phyloP scores from a whole-genome alignment of 2,797 vertebrate species.

The Merluccius polli region DNA sequence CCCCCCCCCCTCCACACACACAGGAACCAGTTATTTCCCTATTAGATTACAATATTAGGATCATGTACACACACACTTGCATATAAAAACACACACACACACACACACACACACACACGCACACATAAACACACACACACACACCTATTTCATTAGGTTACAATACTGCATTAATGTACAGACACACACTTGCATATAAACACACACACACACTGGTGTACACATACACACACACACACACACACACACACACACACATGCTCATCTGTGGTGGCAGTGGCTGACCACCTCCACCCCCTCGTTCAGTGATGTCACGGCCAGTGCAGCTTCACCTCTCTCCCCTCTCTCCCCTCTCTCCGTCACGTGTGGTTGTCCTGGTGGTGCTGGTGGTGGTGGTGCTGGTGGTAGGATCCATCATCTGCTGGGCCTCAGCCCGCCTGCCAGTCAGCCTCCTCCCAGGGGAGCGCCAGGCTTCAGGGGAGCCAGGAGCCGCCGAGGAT shows the following conservation, averaged over 20 bases:
- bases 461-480: slow-evolving; percentile 43
- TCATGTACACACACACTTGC: not conserved
- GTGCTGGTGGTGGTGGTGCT: no score
- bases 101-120: slow-evolving; percentile 3
- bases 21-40: slow-evolving; percentile 4
- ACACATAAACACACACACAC: not conserved
- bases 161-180: not conserved
- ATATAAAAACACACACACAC: not conserved
- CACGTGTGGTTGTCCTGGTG: slow-evolving; percentile 68
- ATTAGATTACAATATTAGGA: no score
- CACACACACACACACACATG: slow-evolving; percentile 11
- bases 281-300: slow-evolving; percentile 63
- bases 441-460: slow-evolving; percentile 74
- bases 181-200: not conserved
- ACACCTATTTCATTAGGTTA: not conserved
- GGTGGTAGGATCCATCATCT: slow-evolving; percentile 75
- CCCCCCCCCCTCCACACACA: not conserved
- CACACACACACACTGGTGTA: slow-evolving; percentile 5
- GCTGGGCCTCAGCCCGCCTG: slow-evolving; percentile 70
- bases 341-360: slow-evolving; percentile 62
- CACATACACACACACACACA: slow-evolving; percentile 13
- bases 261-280: slow-evolving; percentile 38
- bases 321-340: slow-evolving; percentile 60
- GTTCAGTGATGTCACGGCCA: slow-evolving; percentile 55
- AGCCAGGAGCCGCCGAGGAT: slow-evolving; percentile 40